A percentile compares a stretch with the other conserved stretches of the same genome.
These are phyloP conservation scores for Varanus komodoensis DNA, from an alignment of 2,113 vertebrate species.

Conservation along the genomic window DNA sequence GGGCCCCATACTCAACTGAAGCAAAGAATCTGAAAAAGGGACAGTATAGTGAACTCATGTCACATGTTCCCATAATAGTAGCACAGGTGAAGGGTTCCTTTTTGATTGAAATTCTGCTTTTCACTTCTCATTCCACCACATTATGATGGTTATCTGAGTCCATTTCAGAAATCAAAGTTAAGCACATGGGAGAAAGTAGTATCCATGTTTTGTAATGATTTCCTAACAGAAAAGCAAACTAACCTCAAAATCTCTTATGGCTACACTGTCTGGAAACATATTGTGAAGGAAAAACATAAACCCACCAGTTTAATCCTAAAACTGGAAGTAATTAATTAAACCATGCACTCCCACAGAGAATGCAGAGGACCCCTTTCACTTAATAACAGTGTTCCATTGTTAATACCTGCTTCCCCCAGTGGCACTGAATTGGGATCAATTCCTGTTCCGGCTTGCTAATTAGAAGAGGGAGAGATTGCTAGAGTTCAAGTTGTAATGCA, in stretches of 20 bases:
- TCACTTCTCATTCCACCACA: neutral
- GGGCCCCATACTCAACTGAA: neutral
- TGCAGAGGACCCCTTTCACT: neutral
- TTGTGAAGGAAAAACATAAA: neutral
- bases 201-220: neutral
- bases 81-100: neutral
- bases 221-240: too few species aligned
- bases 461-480: neutral
- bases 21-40: neutral
- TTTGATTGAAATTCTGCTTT: neutral
- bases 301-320: neutral
- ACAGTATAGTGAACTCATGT: neutral
- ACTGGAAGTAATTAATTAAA: slow-evolving; percentile 12
- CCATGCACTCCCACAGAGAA: neutral
- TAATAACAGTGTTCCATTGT: neutral
- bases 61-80: neutral
- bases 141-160: neutral
- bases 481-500: neutral
- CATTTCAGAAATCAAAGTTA: neutral
- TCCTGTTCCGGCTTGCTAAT: neutral
- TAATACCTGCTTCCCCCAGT: neutral
- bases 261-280: neutral
- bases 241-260: neutral
- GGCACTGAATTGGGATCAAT: neutral
- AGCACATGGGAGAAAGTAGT: neutral